phyloP scores from a whole-genome alignment of 2,113 vertebrate genomes.

The Pongo abelii region DNA sequence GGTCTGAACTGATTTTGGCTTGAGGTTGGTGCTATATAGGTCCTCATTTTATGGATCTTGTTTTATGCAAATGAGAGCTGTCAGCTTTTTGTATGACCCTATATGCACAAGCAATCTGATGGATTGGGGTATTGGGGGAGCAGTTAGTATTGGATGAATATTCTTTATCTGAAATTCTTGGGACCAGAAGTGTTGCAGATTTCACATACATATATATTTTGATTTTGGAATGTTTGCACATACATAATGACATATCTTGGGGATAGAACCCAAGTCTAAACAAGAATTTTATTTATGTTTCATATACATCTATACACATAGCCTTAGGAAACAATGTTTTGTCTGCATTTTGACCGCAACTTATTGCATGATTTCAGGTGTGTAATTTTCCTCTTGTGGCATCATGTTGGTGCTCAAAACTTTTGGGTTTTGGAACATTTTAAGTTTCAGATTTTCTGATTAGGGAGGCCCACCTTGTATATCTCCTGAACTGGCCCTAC shows the following conservation, averaged over 20 bases:
- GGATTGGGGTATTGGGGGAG: background rate
- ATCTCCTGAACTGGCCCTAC: background rate
- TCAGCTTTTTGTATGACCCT: background rate
- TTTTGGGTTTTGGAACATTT: background rate
- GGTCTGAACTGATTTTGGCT: background rate
- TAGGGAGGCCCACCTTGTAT: background rate
- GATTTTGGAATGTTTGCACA: background rate
- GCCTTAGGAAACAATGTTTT: background rate
- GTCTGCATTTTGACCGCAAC: background rate
- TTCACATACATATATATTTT: background rate
- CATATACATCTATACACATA: background rate
- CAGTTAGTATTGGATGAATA: background rate
- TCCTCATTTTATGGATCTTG: background rate
- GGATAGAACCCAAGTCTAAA: background rate
- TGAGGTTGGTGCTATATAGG: background rate
- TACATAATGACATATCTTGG: background rate
- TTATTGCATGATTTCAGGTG: background rate
- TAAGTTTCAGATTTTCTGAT: background rate
- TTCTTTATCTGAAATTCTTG: background rate
- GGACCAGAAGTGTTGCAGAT: background rate
- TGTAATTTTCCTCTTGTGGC: background rate
- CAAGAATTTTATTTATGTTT: background rate
- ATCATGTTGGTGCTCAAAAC: background rate
- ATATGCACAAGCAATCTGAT: background rate
- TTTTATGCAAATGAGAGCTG: background rate